phyloP scores from a whole-genome alignment of 2,113 vertebrate species.

The Delphinapterus leucas region DNA sequence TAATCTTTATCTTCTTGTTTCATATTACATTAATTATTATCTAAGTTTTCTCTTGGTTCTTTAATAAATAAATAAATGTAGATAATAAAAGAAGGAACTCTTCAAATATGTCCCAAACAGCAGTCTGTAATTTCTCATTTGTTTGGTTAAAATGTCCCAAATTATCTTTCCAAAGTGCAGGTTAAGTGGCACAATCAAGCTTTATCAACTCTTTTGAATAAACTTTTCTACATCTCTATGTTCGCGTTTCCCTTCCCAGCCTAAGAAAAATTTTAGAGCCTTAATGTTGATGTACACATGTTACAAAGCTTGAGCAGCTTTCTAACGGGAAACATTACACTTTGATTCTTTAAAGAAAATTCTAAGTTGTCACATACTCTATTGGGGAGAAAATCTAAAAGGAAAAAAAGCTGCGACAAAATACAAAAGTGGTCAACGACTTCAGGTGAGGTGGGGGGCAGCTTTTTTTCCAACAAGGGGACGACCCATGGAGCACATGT shows the following conservation, averaged over 20 bases:
- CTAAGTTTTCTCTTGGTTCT: conserved; percentile 11
- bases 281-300: neutral
- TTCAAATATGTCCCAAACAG: neutral
- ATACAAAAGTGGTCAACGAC: neutral
- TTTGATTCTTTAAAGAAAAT: conserved; percentile 13
- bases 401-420: neutral
- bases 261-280: neutral
- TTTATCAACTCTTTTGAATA: neutral
- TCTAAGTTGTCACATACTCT: neutral
- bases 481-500: neutral
- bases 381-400: neutral
- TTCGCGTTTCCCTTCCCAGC: neutral
- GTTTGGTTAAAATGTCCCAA: conserved; percentile 19
- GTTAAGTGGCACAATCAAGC: neutral
- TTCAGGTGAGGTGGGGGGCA: neutral
- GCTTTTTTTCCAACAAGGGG: neutral
- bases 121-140: neutral
- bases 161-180: neutral
- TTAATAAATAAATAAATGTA: conserved; percentile 31
- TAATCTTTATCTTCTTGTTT: conserved; percentile 22
- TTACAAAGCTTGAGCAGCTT: neutral
- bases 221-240: neutral
- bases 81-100: neutral
- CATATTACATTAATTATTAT: neutral
- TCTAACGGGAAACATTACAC: neutral